Evolutionary conservation across 1,140 invertebrate species (phyloP).

Genomic region (Phortica variegata): DNA sequence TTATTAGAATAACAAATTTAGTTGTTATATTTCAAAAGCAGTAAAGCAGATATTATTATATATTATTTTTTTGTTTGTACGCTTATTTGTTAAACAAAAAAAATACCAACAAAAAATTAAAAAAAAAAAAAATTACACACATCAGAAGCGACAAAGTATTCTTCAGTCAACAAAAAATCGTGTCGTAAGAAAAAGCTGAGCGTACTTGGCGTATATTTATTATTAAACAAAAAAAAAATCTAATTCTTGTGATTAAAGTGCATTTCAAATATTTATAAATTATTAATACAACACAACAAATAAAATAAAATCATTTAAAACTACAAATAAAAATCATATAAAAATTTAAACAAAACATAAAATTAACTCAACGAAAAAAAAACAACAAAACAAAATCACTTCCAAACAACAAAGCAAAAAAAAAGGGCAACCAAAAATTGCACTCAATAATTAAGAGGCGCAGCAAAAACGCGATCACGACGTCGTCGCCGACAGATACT

Average conservation of each 20-base stretch:
- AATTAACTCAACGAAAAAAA: background rate
- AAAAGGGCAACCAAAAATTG: background rate
- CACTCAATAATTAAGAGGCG: too few relatives aligned
- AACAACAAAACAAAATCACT: background rate
- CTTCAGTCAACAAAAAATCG: background rate
- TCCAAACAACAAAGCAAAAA: too few relatives aligned
- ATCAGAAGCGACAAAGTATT: conserved; percentile 1
- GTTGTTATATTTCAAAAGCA: conserved; percentile 55
- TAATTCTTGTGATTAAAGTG: conserved; percentile 56
- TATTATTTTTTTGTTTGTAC: conserved; percentile 23
- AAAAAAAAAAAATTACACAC: conserved; percentile 3
- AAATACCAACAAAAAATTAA: conserved; percentile 2
- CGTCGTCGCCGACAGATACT: background rate
- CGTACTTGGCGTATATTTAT: too few relatives aligned
- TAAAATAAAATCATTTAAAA: background rate
- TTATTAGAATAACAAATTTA: conserved; percentile 56
- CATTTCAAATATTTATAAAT: conserved; percentile 48
- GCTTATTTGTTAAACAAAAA: conserved; percentile 46
- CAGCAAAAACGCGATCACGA: background rate
- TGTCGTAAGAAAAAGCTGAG: too few relatives aligned
- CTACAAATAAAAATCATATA: conserved; percentile 1
- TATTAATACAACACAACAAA: conserved; percentile 2
- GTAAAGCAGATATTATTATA: conserved; percentile 9
- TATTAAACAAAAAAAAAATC: conserved; percentile 27
- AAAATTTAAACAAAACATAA: background rate